These are phyloP conservation scores for Etheostoma cragini DNA, from an alignment of 2,113 vertebrate genomes.

Conservation along the genomic window DNA sequence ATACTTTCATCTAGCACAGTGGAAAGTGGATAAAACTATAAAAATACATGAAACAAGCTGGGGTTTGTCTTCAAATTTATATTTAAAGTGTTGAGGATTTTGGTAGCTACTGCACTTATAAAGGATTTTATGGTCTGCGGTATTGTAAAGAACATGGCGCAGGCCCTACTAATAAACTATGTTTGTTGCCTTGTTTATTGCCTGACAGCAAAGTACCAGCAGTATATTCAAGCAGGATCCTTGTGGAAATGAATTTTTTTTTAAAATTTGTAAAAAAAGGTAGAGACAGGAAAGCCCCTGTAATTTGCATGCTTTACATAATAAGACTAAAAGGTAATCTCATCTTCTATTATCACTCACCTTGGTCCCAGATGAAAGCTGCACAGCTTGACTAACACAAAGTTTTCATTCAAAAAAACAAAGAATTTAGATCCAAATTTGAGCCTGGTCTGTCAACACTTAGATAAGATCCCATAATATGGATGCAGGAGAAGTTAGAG, in stretches of 20 bases:
- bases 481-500: not conserved
- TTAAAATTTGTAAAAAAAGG: too few species aligned
- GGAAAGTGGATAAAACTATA: not conserved
- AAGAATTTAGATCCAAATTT: not conserved
- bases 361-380: conserved; percentile 29
- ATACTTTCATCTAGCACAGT: not conserved
- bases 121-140: conserved; percentile 34
- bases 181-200: conserved; percentile 19
- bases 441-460: not conserved
- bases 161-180: conserved; percentile 33
- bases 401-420: conserved; percentile 9
- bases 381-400: not conserved
- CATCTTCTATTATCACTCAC: conserved; percentile 53
- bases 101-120: not conserved
- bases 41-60: not conserved
- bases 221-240: not conserved
- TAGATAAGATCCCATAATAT: conserved; percentile 34
- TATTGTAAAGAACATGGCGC: conserved; percentile 27
- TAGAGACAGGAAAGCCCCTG: not conserved
- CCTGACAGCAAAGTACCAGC: not conserved
- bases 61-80: not conserved
- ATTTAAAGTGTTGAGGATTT: conserved; percentile 9
- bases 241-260: not conserved
- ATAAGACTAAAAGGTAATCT: not conserved
- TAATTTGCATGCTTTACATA: not conserved